phyloP scores from a whole-genome alignment of 2,797 vertebrate species.

The Centropyge bicolor region DNA sequence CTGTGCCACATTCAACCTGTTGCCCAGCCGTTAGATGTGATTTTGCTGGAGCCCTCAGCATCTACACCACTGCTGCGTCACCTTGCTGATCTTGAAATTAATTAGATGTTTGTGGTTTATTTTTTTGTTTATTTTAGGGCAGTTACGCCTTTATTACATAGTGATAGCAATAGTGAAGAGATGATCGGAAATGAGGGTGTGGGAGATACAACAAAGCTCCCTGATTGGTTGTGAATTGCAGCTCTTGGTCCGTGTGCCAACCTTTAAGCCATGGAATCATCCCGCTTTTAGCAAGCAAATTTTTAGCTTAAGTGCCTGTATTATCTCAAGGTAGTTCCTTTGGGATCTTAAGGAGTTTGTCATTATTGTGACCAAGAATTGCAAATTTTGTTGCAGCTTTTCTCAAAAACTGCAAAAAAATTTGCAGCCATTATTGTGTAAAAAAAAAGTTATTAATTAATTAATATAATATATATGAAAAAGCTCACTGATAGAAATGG shows the following conservation, averaged over 20 bases:
- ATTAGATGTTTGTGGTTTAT: neutral
- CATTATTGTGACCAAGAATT: neutral
- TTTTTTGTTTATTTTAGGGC: no score
- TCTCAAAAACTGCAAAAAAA: neutral
- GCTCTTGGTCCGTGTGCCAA: no score
- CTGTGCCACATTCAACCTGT: neutral
- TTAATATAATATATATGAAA: neutral
- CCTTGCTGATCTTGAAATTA: neutral
- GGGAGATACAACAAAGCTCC: no score
- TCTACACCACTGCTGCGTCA: neutral
- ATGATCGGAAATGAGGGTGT: no score
- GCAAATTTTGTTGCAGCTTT: neutral
- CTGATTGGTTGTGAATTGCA: no score
- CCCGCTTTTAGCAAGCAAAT: neutral
- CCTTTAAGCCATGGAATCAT: no score
- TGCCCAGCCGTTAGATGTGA: neutral
- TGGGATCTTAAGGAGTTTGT: neutral
- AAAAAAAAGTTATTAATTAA: neutral
- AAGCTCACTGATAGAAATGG: neutral
- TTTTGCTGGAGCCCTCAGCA: neutral
- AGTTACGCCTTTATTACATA: no score
- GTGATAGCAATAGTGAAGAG: no score
- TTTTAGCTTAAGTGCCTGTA: neutral
- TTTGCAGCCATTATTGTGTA: neutral
- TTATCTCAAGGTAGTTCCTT: neutral